Percentiles rank a stretch among this genome's conserved stretches.
Evolutionary conservation across 2,113 vertebrate genomes (phyloP).

Genomic region (Myxocyprinus asiaticus): DNA sequence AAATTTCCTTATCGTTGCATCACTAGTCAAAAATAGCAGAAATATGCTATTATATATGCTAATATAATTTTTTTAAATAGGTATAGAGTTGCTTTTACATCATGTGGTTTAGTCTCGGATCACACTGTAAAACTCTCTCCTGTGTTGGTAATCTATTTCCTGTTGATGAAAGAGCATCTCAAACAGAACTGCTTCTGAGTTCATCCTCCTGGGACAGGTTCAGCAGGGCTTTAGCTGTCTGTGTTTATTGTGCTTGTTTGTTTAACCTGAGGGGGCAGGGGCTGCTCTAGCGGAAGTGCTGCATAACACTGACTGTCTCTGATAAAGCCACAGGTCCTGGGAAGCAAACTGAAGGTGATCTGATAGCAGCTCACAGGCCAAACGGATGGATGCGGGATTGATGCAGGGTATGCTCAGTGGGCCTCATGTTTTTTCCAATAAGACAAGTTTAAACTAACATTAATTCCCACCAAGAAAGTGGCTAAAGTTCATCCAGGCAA

Average conservation of each 20-base stretch:
- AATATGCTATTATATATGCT: too few species aligned
- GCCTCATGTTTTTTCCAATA: too few species aligned
- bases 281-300: neutral
- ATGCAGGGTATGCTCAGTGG: neutral
- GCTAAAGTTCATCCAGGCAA: too few species aligned
- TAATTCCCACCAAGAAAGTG: too few species aligned
- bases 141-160: neutral
- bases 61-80: neutral
- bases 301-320: constrained; percentile 25
- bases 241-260: constrained; percentile 19
- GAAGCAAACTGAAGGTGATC: constrained; percentile 39
- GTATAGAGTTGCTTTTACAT: neutral
- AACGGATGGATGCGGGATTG: constrained; percentile 30
- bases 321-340: constrained; percentile 47
- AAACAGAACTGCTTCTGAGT: neutral
- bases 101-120: neutral
- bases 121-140: neutral
- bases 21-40: too few species aligned
- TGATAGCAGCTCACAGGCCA: constrained; percentile 42
- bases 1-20: too few species aligned
- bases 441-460: too few species aligned
- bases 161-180: constrained; percentile 6
- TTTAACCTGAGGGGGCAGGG: constrained; percentile 21
- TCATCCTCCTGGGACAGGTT: constrained; percentile 1
- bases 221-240: neutral